These are phyloP conservation scores for Hoplostethus atlanticus DNA, from an alignment of 2,797 vertebrate species.

Conservation along the genomic window DNA sequence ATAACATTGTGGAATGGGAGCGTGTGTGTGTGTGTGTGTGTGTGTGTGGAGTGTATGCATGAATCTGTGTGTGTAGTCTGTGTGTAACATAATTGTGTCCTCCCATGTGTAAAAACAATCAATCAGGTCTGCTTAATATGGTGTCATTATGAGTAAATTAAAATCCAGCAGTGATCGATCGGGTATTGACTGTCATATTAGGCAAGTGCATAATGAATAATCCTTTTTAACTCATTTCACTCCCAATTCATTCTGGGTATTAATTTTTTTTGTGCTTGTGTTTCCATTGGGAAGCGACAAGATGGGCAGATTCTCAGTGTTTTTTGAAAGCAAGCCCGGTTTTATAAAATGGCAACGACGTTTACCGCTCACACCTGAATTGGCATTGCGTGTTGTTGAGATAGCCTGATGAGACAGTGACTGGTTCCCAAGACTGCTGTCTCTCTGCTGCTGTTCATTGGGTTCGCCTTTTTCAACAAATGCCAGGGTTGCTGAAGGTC, in stretches of 20 bases:
- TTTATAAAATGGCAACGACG: conserved; percentile 58
- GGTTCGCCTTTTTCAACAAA: conserved; percentile 43
- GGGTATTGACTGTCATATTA: conserved; percentile 77
- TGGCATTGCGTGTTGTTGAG: conserved; percentile 50
- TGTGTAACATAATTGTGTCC: conserved; percentile 70
- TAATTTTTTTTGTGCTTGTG: conserved; percentile 50
- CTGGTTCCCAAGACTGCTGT: conserved; percentile 41
- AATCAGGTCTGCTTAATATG: conserved; percentile 76
- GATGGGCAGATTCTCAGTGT: conserved; percentile 40
- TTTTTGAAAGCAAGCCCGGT: conserved; percentile 43
- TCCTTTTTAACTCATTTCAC: conserved; percentile 56
- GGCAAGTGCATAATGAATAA: conserved; percentile 63
- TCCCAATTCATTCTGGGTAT: conserved; percentile 59
- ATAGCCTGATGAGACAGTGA: conserved; percentile 53
- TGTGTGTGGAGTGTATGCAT: conserved; percentile 12
- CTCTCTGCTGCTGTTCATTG: conserved; percentile 13
- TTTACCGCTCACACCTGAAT: conserved; percentile 60
- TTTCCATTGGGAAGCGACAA: conserved; percentile 39
- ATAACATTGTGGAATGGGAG: conserved; percentile 69
- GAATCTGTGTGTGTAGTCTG: conserved; percentile 7
- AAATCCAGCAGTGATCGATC: conserved; percentile 77
- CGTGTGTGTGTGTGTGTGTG: conserved; percentile 45
- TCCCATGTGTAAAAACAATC: conserved; percentile 81
- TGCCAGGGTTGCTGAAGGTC: conserved; percentile 56
- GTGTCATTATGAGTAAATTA: conserved; percentile 79